These are phyloP conservation scores for Strigops habroptila DNA, from an alignment of 2,113 vertebrate species.

Conservation along the genomic window DNA sequence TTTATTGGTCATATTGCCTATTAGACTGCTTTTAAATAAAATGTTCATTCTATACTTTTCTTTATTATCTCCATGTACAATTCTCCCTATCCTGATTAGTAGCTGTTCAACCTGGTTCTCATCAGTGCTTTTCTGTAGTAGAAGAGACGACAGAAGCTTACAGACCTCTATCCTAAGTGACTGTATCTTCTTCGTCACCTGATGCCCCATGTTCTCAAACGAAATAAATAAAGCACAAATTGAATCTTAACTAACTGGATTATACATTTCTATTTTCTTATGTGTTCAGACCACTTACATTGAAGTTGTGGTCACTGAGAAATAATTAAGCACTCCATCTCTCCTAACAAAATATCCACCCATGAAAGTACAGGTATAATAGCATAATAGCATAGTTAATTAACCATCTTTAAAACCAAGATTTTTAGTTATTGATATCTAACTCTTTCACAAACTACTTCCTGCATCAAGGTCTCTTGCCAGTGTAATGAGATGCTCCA, in stretches of 20 bases:
- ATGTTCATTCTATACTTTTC: not conserved
- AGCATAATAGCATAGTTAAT: not conserved
- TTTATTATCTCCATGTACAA: not conserved
- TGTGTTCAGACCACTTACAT: not conserved
- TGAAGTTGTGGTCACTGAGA: not conserved
- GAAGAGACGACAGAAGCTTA: not conserved
- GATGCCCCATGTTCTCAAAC: not conserved
- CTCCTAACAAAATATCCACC: not conserved
- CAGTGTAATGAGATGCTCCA: slow-evolving; percentile 41
- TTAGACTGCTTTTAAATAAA: not conserved
- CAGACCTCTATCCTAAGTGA: rapidly evolving
- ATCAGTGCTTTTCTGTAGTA: not conserved
- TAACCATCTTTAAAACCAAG: not conserved
- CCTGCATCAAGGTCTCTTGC: slow-evolving; percentile 34
- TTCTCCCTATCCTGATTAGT: not conserved
- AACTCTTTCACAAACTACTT: not conserved
- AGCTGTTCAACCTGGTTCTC: not conserved
- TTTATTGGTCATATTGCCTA: not conserved
- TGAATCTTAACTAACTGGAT: not conserved
- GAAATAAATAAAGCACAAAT: not conserved
- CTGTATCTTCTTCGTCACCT: not conserved
- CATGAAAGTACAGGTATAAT: not conserved
- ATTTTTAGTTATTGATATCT: not conserved
- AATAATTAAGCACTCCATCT: not conserved
- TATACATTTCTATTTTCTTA: not conserved